A percentile compares a stretch with the other conserved stretches of the same genome.
Evolutionary conservation across 2,888 invertebrate species (phyloP).

Genomic region (Chironomus tentans): DNA sequence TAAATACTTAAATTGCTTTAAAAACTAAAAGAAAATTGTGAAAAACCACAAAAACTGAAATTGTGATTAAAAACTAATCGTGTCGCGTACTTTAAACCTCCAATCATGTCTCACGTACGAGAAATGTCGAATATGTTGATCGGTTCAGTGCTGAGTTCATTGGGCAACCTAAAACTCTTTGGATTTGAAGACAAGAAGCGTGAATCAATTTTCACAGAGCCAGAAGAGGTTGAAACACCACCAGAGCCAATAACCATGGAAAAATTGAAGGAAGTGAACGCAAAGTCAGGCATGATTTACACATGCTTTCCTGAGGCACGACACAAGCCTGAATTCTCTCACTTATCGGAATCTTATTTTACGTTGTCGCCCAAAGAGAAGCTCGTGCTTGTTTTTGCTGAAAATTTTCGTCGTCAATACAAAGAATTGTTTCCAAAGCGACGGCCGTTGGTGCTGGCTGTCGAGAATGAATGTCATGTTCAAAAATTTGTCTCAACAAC

Average conservation of each 20-base stretch:
- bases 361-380: slow-evolving; percentile 61
- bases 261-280: neutral
- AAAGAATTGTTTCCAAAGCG: slow-evolving; percentile 49
- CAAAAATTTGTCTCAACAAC: slow-evolving; percentile 88
- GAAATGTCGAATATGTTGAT: slow-evolving; percentile 16
- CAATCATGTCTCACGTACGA: neutral
- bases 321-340: slow-evolving; percentile 46
- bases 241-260: slow-evolving; percentile 5
- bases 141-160: neutral
- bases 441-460: slow-evolving; percentile 58
- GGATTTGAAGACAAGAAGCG: neutral
- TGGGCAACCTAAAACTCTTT: neutral
- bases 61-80: too few relatives aligned
- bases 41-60: too few relatives aligned
- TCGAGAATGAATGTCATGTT: slow-evolving; percentile 66
- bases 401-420: slow-evolving; percentile 69
- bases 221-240: slow-evolving; percentile 2
- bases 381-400: slow-evolving; percentile 59
- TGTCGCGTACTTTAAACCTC: neutral
- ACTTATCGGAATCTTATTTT: slow-evolving; percentile 57
- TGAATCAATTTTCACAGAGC: neutral
- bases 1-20: too few relatives aligned
- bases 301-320: slow-evolving; percentile 38
- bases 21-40: too few relatives aligned
- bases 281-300: slow-evolving; percentile 35